Evolutionary conservation across 2,113 vertebrate species (phyloP).

Genomic region (Ictidomys tridecemlineatus): DNA sequence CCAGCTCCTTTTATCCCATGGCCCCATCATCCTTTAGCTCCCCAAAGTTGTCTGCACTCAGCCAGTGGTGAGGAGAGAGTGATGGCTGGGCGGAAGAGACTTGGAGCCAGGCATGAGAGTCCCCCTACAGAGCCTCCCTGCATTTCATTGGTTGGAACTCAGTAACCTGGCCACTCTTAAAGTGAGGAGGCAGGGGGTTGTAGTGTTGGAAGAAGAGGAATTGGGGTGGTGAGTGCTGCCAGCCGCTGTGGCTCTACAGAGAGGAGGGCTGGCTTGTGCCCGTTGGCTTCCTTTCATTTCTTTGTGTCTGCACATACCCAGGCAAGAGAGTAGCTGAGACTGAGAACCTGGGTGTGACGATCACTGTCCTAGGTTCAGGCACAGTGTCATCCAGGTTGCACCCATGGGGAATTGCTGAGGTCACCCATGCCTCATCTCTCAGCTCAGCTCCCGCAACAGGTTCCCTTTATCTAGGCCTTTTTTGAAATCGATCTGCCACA

Average conservation of each 20-base stretch:
- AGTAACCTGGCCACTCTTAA: not conserved
- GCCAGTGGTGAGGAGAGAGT: not conserved
- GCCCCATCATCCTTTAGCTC: not conserved
- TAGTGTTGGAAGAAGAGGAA: not conserved
- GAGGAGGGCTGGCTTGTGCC: not conserved
- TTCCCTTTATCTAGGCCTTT: conserved; percentile 16
- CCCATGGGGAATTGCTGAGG: not conserved
- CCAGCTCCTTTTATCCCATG: not conserved
- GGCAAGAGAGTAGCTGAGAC: not conserved
- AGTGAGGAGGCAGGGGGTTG: not conserved
- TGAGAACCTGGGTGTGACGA: not conserved
- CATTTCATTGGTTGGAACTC: not conserved
- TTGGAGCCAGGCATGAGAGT: not conserved
- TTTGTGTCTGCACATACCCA: not conserved
- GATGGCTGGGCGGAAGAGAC: accelerated
- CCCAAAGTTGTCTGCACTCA: not conserved
- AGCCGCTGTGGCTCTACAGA: not conserved
- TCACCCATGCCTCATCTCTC: not conserved
- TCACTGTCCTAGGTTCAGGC: not conserved
- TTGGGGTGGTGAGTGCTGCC: accelerated
- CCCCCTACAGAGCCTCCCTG: accelerated
- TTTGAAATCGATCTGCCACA: conserved; percentile 76
- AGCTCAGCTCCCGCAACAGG: not conserved
- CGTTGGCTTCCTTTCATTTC: not conserved
- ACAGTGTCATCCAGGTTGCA: not conserved